Percentiles rank a stretch among this genome's conserved stretches.
Conservation (phyloP, 1,140 invertebrate species). For the Drosophila micromelanica region DNA sequence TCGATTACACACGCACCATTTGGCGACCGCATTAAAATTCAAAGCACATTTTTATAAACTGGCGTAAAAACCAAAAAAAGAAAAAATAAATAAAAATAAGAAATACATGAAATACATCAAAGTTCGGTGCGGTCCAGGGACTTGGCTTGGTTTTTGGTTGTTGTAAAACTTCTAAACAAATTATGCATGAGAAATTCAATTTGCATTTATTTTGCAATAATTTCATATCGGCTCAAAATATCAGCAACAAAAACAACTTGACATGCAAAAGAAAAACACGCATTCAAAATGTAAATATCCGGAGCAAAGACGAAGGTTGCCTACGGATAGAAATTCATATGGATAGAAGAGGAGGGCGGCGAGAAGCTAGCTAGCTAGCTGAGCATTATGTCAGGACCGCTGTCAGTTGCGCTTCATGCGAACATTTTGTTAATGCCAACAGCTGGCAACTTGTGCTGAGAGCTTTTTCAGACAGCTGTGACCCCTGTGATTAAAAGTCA, state of each 20-base stretch:
- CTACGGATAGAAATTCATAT: neutral
- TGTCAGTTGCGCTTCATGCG: conserved; percentile 11
- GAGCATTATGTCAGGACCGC: conserved; percentile 3
- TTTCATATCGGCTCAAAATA: conserved; percentile 72
- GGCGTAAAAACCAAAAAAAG: conserved; percentile 13
- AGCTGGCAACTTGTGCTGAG: neutral
- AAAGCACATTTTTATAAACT: conserved; percentile 63
- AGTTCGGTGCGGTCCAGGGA: conserved; percentile 38
- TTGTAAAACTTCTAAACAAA: conserved; percentile 76
- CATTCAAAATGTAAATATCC: conserved; percentile 51
- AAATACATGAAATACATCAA: conserved; percentile 63
- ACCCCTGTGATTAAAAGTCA: too few relatives aligned
- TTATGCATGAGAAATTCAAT: conserved; percentile 83
- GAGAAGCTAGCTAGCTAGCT: neutral
- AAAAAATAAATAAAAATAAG: conserved; percentile 6
- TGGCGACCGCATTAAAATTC: conserved; percentile 69
- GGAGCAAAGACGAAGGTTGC: conserved; percentile 25
- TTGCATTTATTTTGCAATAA: conserved; percentile 83
- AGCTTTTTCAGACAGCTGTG: conserved; percentile 1
- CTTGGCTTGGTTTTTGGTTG: conserved; percentile 21
- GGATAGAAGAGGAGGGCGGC: neutral
- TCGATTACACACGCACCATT: conserved; percentile 48
- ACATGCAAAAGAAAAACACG: conserved; percentile 60
- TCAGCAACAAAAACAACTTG: conserved; percentile 53
- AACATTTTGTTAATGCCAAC: conserved; percentile 9